These are phyloP conservation scores for Rhynchopsitta pachyrhyncha DNA, from an alignment of 2,113 vertebrate genomes.

Conservation along the genomic window DNA sequence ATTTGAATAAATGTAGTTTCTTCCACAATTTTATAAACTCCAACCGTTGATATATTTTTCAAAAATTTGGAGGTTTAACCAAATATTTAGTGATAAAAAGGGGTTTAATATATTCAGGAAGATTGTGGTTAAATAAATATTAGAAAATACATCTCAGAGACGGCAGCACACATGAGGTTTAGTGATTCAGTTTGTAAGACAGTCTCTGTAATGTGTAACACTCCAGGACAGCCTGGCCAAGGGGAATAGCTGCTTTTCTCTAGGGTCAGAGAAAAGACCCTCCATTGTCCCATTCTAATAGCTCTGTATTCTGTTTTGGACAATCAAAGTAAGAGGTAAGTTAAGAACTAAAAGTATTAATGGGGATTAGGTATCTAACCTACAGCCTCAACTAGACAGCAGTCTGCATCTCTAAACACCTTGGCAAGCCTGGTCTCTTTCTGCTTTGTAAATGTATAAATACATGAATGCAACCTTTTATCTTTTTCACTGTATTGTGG, in stretches of 20 bases:
- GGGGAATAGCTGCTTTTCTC: background rate
- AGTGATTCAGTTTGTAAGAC: background rate
- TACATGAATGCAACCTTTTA: background rate
- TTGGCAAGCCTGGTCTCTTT: background rate
- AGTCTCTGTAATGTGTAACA: background rate
- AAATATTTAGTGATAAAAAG: background rate
- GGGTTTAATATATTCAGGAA: background rate
- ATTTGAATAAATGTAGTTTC: background rate
- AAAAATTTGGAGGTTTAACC: background rate
- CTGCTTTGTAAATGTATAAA: background rate
- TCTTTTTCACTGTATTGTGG: background rate
- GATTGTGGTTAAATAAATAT: background rate
- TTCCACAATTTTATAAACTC: background rate
- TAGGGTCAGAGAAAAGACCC: background rate
- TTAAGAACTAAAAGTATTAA: background rate
- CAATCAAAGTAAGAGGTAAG: background rate
- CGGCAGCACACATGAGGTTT: background rate
- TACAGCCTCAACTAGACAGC: background rate
- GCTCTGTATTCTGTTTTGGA: background rate
- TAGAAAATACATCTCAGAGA: background rate
- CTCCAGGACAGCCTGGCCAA: background rate
- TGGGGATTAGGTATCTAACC: background rate
- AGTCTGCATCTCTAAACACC: background rate
- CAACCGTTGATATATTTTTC: background rate
- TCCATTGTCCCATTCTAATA: background rate